phyloP scores from a whole-genome alignment of 2,797 vertebrate species.

The Gymnothorax reevesii region DNA sequence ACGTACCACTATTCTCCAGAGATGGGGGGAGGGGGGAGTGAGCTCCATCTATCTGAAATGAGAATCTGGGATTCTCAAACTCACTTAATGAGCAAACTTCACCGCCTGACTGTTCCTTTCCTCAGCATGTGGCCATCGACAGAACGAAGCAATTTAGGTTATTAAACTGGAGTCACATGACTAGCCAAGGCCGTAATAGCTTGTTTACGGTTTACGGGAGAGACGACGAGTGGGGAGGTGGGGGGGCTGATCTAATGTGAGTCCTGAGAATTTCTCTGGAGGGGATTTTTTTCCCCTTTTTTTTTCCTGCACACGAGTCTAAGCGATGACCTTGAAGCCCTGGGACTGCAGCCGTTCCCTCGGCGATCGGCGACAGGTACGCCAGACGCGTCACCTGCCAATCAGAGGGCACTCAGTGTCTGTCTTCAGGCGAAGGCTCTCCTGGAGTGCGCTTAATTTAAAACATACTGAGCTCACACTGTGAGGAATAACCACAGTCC shows the following conservation, averaged over 20 bases:
- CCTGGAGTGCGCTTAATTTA: conserved; percentile 9
- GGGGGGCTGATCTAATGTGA: not conserved
- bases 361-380: not conserved
- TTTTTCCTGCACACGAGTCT: not conserved
- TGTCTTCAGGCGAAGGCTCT: not conserved
- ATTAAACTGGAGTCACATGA: conserved; percentile 18
- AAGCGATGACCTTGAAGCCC: not conserved
- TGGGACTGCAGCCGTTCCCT: not conserved
- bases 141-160: conserved; percentile 12
- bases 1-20: not conserved
- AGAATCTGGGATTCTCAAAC: conserved; percentile 17
- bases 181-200: conserved; percentile 18
- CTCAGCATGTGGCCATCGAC: conserved; percentile 13
- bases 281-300: not conserved
- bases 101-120: conserved; percentile 1
- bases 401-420: not conserved
- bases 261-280: not conserved
- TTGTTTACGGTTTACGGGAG: conserved; percentile 20
- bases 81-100: conserved; percentile 19
- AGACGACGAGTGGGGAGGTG: not conserved
- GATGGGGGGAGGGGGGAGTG: not conserved
- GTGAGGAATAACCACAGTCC: not conserved
- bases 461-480: not conserved
- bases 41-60: conserved; percentile 1
- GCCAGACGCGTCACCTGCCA: conserved; percentile 10